phyloP scores from a whole-genome alignment of 2,888 invertebrate species.

The Petrophora chlorosata region DNA sequence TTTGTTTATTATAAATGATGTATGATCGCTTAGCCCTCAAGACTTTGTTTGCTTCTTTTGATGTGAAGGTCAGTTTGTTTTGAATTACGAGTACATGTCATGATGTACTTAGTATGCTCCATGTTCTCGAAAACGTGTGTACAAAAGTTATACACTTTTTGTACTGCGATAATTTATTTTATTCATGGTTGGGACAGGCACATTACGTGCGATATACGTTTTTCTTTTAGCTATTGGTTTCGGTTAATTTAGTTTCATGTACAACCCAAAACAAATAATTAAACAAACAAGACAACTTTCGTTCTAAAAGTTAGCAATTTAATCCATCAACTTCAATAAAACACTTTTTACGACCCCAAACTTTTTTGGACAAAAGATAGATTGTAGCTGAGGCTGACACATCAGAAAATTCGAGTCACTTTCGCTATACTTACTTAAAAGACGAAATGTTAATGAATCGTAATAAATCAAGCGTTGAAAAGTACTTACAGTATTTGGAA shows the following conservation, averaged over 20 bases:
- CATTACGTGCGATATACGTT: too few species aligned
- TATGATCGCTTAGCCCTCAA: constrained; percentile 25
- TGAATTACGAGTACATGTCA: neutral
- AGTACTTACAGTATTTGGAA: too few species aligned
- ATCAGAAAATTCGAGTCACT: constrained; percentile 19
- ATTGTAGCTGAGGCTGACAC: constrained; percentile 6
- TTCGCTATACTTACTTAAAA: too few species aligned
- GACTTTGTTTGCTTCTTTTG: constrained; percentile 12
- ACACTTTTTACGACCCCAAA: constrained; percentile 5
- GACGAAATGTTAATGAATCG: too few species aligned
- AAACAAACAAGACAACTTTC: constrained; percentile 3
- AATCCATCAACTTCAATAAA: constrained; percentile 18
- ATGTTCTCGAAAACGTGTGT: too few species aligned
- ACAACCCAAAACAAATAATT: constrained; percentile 13
- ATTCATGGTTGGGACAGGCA: too few species aligned
- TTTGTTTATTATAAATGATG: constrained; percentile 37
- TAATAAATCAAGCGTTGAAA: too few species aligned
- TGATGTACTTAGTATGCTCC: too few species aligned
- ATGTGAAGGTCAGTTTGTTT: constrained; percentile 8
- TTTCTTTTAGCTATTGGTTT: neutral
- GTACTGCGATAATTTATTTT: too few species aligned
- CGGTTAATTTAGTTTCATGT: too few species aligned
- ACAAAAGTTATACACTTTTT: too few species aligned
- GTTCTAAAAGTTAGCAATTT: neutral
- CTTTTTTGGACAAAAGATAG: constrained; percentile 1